Evolutionary conservation across 2,113 vertebrate genomes (phyloP), one percentile per base, ranked within the genome.

Genomic region (pig (Sus scrofa)): DNA sequence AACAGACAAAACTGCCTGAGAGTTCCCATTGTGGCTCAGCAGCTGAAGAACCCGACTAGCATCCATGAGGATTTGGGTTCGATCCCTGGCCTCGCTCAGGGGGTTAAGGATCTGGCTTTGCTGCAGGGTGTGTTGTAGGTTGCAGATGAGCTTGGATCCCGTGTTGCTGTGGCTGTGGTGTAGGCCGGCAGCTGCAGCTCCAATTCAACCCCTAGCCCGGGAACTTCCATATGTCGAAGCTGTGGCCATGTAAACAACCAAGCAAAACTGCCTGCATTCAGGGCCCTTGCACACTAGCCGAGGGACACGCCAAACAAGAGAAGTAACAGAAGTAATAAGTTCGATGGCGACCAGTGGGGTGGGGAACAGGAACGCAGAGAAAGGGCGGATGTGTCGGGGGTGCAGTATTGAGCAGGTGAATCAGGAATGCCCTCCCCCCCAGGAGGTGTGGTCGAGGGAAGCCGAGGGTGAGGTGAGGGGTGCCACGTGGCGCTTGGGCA

Each of bases 401-500:
- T 15, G 9, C 52, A 0, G 3, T 20, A 1, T 18, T 58, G 24
- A 27, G 0, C 19, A 39, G 6, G 32, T 18, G 1, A 18, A 62
- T 27, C 60, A 65, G 34, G 58, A 27, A 39, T 2, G 3, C 27
- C 62, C n/a, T n/a, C 68, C 83, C 8, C 83, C 8, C 3, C 14
- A 26, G 67, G 20, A 32, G n/a, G 60, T 24, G 3, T 3, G 0
- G 0, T n/a, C n/a, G 4, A 26, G 11, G 26, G 26, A 10, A 58
- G 19, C 27, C 32, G 34, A 30, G 1, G 8, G 24, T n/a, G 52
- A n/a, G 24, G 8, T 18, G 30, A 58, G 27, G 67, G 70, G 79
- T 18, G 30, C 27, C 50, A 2, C 0, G 0, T 30, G 32, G 27
- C 52, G n/a, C 39, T 14, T 22, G 24, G 37, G n/a, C 26, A 15